Percentiles rank a stretch among this genome's conserved stretches.
Conservation (phyloP, 35 echinoderm and acorn worm species). For the Ophiothrix spiculata region DNA sequence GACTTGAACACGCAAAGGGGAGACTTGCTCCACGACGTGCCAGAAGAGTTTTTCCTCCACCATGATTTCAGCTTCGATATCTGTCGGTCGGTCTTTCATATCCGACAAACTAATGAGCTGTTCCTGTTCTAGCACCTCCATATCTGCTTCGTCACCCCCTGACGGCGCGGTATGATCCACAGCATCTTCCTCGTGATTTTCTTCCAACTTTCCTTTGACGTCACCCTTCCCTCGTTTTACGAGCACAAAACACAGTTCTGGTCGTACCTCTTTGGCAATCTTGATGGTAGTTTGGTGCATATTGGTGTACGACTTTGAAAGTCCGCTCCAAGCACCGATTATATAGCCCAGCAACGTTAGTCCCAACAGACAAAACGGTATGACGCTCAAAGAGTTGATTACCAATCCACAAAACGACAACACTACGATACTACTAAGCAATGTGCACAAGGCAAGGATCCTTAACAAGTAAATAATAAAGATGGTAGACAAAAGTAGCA, state of each 20-base stretch:
- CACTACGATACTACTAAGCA: neutral
- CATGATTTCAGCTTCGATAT: neutral
- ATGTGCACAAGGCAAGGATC: neutral
- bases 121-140: no score
- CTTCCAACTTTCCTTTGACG: no score
- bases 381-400: neutral
- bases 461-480: neutral
- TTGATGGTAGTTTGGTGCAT: neutral
- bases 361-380: neutral
- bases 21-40: neutral
- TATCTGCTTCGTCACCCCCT: no score
- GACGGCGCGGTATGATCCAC: no score
- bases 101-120: no score
- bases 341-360: neutral
- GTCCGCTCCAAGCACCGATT: neutral
- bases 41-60: neutral
- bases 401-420: neutral
- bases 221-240: no score
- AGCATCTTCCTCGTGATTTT: no score
- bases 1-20: neutral
- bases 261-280: neutral
- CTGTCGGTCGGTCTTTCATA: no score
- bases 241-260: neutral
- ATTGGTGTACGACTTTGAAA: neutral
- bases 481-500: neutral